phyloP scores from a whole-genome alignment of 2,113 vertebrate genomes.

The Seriola dumerili region DNA sequence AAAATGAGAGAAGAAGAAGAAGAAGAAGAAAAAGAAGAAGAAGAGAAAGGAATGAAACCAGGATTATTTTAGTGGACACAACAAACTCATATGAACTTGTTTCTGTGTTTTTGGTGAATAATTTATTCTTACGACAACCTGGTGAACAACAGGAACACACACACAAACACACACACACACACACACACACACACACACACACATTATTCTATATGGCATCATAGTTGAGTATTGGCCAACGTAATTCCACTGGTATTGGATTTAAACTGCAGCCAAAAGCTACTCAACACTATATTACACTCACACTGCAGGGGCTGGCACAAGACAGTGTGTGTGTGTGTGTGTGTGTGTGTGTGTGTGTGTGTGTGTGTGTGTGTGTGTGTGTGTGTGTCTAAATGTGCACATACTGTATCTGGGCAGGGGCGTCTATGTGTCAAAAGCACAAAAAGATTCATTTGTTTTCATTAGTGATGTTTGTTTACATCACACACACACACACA shows the following conservation, averaged over 20 bases:
- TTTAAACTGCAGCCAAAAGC: conserved; percentile 35
- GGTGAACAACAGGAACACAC: not conserved
- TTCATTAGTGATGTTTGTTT: conserved; percentile 62
- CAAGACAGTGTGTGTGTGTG: not conserved
- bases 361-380: conserved; percentile 24
- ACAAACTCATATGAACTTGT: too few species aligned
- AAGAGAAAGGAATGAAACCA: not conserved
- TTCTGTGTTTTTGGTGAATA: not conserved
- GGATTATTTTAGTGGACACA: too few species aligned
- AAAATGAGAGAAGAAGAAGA: not conserved
- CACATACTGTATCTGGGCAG: conserved; percentile 45
- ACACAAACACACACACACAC: not conserved
- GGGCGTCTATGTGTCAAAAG: conserved; percentile 52
- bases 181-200: conserved; percentile 16
- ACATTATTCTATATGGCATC: conserved; percentile 31
- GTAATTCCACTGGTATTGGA: conserved; percentile 17
- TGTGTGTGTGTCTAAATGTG: conserved; percentile 6
- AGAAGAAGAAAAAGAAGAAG: not conserved
- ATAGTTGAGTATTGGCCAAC: conserved; percentile 18
- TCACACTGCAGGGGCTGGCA: conserved; percentile 18
- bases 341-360: conserved; percentile 21
- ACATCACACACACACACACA: conserved; percentile 5
- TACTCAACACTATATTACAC: conserved; percentile 27
- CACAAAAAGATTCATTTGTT: conserved; percentile 61
- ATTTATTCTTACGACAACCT: not conserved